These are phyloP conservation scores for Rhinoderma darwinii DNA, from an alignment of 2,113 vertebrate species.

Conservation along the genomic window DNA sequence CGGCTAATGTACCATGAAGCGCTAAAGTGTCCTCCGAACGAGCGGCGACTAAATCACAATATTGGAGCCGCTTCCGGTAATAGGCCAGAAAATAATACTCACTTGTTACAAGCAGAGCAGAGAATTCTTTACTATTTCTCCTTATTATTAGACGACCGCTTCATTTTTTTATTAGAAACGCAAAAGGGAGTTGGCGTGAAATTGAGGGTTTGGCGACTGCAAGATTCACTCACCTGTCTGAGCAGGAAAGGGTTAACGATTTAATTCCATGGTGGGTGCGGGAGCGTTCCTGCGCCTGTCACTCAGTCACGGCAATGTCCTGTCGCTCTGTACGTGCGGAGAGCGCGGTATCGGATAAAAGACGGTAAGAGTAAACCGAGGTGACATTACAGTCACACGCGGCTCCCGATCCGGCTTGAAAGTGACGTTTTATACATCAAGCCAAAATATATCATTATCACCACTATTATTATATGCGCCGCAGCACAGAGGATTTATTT, in stretches of 20 bases:
- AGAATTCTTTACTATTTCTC: conserved; percentile 47
- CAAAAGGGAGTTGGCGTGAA: conserved; percentile 41
- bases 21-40: neutral
- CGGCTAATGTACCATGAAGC: neutral
- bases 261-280: neutral
- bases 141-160: neutral
- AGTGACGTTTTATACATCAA: conserved; percentile 39
- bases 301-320: neutral
- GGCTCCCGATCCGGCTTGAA: neutral
- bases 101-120: conserved; percentile 31
- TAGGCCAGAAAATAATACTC: conserved; percentile 29
- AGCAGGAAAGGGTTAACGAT: conserved; percentile 24
- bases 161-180: neutral
- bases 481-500: neutral
- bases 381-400: neutral
- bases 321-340: neutral
- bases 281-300: neutral
- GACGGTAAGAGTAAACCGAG: neutral
- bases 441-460: conserved; percentile 46
- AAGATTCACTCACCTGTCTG: neutral
- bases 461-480: conserved; percentile 18
- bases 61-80: conserved; percentile 11
- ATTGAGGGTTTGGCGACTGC: neutral
- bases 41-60: neutral
- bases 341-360: neutral